Conservation (phyloP, 2,888 invertebrate genomes). For the Cerceris ruficornis region DNA sequence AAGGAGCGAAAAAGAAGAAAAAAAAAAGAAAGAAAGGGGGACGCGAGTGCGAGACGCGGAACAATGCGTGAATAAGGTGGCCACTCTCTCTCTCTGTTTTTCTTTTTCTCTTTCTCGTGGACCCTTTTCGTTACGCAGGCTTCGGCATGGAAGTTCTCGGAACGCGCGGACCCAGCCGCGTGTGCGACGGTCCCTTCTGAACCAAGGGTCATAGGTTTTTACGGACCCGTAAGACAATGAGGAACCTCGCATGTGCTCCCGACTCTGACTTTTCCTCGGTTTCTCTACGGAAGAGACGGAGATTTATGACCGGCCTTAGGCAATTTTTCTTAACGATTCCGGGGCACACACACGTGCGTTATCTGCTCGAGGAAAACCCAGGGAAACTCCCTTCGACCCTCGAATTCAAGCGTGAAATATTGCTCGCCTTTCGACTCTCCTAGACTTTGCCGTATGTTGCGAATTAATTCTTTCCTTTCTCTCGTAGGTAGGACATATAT, state of each 20-base stretch:
- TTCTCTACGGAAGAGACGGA: slow-evolving; percentile 6
- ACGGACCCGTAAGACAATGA: slow-evolving; percentile 44
- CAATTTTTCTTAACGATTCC: slow-evolving; percentile 29
- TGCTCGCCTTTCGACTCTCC: background rate
- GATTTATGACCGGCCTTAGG: slow-evolving; percentile 45
- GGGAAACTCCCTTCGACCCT: slow-evolving; percentile 6
- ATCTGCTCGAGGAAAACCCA: background rate
- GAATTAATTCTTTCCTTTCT: no score
- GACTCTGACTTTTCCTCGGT: slow-evolving; percentile 26
- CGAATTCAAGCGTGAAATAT: slow-evolving; percentile 11
- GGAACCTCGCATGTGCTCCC: slow-evolving; percentile 35
- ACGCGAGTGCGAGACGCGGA: slow-evolving; percentile 19
- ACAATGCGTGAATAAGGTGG: slow-evolving; percentile 47
- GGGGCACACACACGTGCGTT: slow-evolving; percentile 12
- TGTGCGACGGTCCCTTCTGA: slow-evolving; percentile 16
- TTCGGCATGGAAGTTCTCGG: slow-evolving; percentile 43
- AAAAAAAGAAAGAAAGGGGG: background rate
- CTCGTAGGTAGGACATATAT: background rate
- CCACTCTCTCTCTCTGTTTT: slow-evolving; percentile 2
- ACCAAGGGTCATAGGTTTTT: slow-evolving; percentile 29
- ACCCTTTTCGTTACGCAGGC: slow-evolving; percentile 8
- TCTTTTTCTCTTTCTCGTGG: background rate
- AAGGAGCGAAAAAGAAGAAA: background rate
- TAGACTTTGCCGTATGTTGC: no score
- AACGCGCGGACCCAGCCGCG: slow-evolving; percentile 28